phyloP scores from a whole-genome alignment of 1,140 invertebrate species.

The Bradysia coprophila region DNA sequence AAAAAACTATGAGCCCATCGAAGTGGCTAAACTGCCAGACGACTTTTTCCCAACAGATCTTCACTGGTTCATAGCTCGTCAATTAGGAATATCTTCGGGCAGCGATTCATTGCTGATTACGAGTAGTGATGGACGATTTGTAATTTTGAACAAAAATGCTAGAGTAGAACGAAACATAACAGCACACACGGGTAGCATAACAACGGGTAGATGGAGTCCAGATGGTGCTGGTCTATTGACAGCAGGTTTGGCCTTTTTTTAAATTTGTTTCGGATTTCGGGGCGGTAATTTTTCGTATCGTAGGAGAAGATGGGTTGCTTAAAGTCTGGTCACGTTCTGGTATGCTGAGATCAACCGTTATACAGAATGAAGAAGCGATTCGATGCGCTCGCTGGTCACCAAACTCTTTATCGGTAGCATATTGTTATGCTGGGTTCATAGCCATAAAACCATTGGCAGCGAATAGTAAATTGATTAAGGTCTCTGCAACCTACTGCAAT shows the following conservation, averaged over 20 bases:
- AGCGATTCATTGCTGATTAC: conserved; percentile 74
- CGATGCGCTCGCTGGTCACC: conserved; percentile 78
- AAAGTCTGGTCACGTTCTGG: conserved; percentile 95
- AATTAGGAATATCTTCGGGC: conserved; percentile 24
- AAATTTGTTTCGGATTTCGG: neutral
- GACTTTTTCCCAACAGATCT: conserved; percentile 79
- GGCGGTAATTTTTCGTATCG: conserved; percentile 27
- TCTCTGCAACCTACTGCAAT: too few species aligned
- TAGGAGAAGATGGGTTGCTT: conserved; percentile 88
- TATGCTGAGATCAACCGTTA: conserved; percentile 79
- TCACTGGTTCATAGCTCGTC: conserved; percentile 55
- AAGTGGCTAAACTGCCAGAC: conserved; percentile 55
- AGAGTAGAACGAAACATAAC: conserved; percentile 82
- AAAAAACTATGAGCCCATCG: conserved; percentile 51
- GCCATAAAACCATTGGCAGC: conserved; percentile 82
- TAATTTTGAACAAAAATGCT: conserved; percentile 68
- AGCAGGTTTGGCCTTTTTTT: conserved; percentile 13
- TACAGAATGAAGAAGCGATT: conserved; percentile 59
- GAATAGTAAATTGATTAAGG: conserved; percentile 68
- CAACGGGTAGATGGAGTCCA: conserved; percentile 73
- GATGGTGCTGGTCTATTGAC: conserved; percentile 84
- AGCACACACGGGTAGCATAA: conserved; percentile 82
- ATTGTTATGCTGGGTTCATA: conserved; percentile 64
- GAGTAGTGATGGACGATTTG: conserved; percentile 65
- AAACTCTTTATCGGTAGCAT: conserved; percentile 65